Conservation (phyloP, 2,113 vertebrate genomes). For the Pithys albifrons region DNA sequence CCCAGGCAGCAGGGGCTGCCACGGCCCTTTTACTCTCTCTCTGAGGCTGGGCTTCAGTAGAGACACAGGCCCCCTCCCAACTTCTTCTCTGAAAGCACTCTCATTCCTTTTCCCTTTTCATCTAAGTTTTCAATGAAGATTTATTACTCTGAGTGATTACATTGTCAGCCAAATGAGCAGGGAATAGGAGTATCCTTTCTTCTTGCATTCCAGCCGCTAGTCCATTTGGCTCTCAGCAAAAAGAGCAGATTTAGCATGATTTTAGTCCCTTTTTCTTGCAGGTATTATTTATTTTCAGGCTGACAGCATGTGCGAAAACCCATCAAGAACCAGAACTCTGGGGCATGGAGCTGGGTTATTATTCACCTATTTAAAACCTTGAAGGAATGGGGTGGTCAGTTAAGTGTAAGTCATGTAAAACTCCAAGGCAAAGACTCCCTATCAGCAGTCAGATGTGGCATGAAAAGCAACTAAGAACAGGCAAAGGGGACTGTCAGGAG, state of each 20-base stretch:
- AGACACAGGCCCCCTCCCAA: neutral
- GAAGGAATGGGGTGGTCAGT: slow-evolving; percentile 6
- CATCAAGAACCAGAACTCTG: slow-evolving; percentile 8
- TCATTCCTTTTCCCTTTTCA: neutral
- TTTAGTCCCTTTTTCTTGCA: neutral
- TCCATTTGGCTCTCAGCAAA: neutral
- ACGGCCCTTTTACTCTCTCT: neutral
- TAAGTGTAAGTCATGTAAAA: neutral
- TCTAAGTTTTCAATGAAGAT: slow-evolving; percentile 44
- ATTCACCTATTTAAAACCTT: slow-evolving; percentile 38
- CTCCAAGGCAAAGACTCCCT: neutral
- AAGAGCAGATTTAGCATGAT: neutral
- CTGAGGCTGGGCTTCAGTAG: neutral
- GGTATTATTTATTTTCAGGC: slow-evolving; percentile 35
- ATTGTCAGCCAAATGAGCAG: neutral
- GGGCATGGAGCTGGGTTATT: neutral
- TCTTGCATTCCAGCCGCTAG: neutral
- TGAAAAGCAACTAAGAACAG: neutral
- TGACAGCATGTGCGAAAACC: slow-evolving; percentile 20
- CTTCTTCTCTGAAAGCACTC: neutral
- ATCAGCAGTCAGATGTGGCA: neutral
- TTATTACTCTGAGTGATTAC: slow-evolving; percentile 45
- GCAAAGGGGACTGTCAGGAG: neutral
- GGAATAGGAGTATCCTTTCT: slow-evolving; percentile 42
- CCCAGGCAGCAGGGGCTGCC: neutral